A percentile compares a stretch with the other conserved stretches of the same genome.
These are phyloP conservation scores for Fundulus diaphanus DNA, from an alignment of 2,797 vertebrate genomes.

Conservation along the genomic window DNA sequence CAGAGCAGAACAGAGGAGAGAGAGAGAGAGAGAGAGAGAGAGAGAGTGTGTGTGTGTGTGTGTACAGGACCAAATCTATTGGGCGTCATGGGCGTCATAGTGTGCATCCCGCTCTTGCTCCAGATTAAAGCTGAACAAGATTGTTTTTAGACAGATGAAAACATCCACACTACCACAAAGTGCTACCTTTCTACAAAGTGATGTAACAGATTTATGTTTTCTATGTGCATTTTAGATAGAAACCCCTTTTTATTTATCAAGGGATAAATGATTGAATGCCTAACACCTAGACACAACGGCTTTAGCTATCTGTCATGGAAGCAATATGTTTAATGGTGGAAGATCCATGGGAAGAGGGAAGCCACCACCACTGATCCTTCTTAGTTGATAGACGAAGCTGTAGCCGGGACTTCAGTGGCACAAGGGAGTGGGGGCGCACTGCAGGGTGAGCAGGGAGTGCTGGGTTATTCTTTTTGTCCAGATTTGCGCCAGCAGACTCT, in stretches of 20 bases:
- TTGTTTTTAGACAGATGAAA: slow-evolving; percentile 64
- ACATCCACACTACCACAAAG: too few relatives aligned
- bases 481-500: slow-evolving; percentile 75
- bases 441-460: slow-evolving; percentile 40
- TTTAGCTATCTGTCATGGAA: slow-evolving; percentile 7
- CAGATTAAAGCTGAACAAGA: slow-evolving; percentile 74
- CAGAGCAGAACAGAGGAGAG: slow-evolving; percentile 66
- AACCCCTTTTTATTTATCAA: background rate
- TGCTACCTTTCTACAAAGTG: too few relatives aligned
- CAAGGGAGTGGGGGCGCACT: slow-evolving; percentile 41
- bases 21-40: slow-evolving; percentile 67
- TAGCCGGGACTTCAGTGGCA: slow-evolving; percentile 41
- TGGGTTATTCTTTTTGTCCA: slow-evolving; percentile 71
- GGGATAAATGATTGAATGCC: background rate
- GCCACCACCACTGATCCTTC: slow-evolving; percentile 69
- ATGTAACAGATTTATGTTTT: too few relatives aligned
- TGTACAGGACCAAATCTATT: slow-evolving; percentile 75
- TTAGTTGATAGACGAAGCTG: slow-evolving; percentile 35
- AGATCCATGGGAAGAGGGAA: slow-evolving; percentile 44
- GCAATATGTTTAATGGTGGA: slow-evolving; percentile 49
- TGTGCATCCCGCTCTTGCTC: slow-evolving; percentile 67
- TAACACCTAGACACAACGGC: slow-evolving; percentile 34
- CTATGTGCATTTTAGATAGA: slow-evolving; percentile 12
- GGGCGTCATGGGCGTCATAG: slow-evolving; percentile 72
- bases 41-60: too few relatives aligned